Evolutionary conservation across 1,140 invertebrate species (phyloP), one percentile per base, ranked within the genome.

Genomic region (Eriosoma lanigerum): DNA sequence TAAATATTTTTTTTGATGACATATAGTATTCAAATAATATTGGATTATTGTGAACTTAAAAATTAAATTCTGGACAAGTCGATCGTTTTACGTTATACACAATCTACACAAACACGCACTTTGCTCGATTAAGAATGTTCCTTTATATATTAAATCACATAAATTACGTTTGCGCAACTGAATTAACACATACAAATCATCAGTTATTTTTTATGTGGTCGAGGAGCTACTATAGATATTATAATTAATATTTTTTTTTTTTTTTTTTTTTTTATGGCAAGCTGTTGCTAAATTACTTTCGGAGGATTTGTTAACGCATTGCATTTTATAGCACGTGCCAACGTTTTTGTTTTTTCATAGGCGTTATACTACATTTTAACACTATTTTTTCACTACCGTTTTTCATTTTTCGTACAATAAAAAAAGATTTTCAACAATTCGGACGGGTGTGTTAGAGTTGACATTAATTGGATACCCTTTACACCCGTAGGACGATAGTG

Each of bases 401-500:
- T 60, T 29, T 29, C 24, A 60, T 60, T 60, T 60, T 60, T 60
- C 26, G 21, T 26, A 17, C 17, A 2, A 29, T 60, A 4, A 58
- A 58, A 58, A 60, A 60, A 13, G n/a, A n/a, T n/a, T 26, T 24
- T 13, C 58, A 60, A 60, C 58, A 26, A 26, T 26, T 26, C 8
- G 58, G 24, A 29, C 56, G 58, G 58, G 5, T 60, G 5, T 60
- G 58, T 60, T 60, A 60, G 17, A 60, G 26, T 60, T 60, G 26
- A 24, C 24, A 26, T 60, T 60, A 60, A 60, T 60, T 60, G 58
- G 58, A 29, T 26, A 60, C 24, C n/a, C n/a, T 60, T 60, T 38
- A 29, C 58, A 24, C 17, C 21, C 26, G 26, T 0, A 15, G 15
- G 58, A 60, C 13, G 26, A 26, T 26, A 60, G 26, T 8, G 32